phyloP scores from a whole-genome alignment of 2,113 vertebrate species.

The Nothocercus nigrocapillus region DNA sequence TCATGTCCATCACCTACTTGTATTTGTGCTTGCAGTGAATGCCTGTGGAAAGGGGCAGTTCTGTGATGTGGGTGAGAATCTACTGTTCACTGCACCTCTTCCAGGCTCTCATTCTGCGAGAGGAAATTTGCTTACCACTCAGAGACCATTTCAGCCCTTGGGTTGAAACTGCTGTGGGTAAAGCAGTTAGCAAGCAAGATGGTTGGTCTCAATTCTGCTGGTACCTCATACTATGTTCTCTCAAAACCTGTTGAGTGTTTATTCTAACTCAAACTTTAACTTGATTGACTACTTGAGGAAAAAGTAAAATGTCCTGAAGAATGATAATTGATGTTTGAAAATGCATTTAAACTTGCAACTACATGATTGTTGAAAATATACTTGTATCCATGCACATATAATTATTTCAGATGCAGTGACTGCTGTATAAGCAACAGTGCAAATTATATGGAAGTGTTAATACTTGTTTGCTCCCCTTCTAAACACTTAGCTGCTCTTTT shows the following conservation, averaged over 20 bases:
- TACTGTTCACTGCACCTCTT: background rate
- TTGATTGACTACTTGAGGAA: background rate
- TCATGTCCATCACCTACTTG: background rate
- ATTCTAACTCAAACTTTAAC: background rate
- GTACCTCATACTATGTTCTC: background rate
- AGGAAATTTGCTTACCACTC: background rate
- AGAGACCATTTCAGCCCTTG: background rate
- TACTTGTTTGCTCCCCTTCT: background rate
- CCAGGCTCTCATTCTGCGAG: background rate
- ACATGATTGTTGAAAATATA: background rate
- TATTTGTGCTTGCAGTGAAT: background rate
- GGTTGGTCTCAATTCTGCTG: background rate
- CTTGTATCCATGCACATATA: rapidly evolving
- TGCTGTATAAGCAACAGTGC: background rate
- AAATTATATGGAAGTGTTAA: background rate
- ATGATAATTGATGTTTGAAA: background rate
- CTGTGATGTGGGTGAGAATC: background rate
- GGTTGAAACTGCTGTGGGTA: background rate
- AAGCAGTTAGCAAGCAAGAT: background rate
- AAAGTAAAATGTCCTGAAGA: background rate
- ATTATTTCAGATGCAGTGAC: background rate
- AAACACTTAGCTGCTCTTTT: background rate
- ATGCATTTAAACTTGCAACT: background rate
- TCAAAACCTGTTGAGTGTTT: background rate
- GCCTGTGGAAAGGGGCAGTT: background rate